A percentile compares a stretch with the other conserved stretches of the same genome.
These are phyloP conservation scores for Parapsyche elsis DNA, from an alignment of 1,140 invertebrate species.

Conservation along the genomic window DNA sequence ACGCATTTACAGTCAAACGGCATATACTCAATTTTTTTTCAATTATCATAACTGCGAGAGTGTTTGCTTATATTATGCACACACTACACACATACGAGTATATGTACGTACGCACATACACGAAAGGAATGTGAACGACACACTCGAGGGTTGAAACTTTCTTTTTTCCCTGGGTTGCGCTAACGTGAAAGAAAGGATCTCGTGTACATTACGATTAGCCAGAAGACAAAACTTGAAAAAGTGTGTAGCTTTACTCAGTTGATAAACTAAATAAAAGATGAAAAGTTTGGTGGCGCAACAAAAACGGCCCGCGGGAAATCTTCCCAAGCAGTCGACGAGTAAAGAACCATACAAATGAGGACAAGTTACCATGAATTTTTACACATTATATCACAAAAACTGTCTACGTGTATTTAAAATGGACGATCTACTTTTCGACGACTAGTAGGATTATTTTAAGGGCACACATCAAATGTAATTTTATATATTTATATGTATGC, in stretches of 20 bases:
- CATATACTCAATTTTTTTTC: too few species aligned
- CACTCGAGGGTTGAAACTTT: too few species aligned
- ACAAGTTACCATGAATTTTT: background rate
- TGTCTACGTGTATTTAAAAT: too few species aligned
- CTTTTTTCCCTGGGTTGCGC: background rate
- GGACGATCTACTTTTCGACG: too few species aligned
- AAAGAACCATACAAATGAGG: constrained; percentile 23
- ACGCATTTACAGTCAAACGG: background rate
- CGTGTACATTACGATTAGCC: constrained; percentile 26
- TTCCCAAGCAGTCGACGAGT: background rate
- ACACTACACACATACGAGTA: too few species aligned
- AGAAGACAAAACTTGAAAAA: background rate
- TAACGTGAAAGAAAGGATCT: constrained; percentile 18
- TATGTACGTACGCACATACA: too few species aligned
- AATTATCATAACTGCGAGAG: too few species aligned
- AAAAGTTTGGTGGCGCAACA: constrained; percentile 22
- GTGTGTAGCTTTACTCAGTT: background rate
- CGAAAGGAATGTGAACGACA: background rate
- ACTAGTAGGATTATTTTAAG: too few species aligned
- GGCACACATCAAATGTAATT: too few species aligned
- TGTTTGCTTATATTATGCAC: too few species aligned
- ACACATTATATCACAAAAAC: too few species aligned
- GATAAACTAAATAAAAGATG: constrained; percentile 32
- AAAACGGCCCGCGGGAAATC: constrained; percentile 23
- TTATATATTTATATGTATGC: too few species aligned